Percentiles rank a stretch among this genome's conserved stretches.
These are phyloP conservation scores for Glandiceps talaboti DNA, from an alignment of 53 echinoderm and acorn worm species.

Conservation along the genomic window DNA sequence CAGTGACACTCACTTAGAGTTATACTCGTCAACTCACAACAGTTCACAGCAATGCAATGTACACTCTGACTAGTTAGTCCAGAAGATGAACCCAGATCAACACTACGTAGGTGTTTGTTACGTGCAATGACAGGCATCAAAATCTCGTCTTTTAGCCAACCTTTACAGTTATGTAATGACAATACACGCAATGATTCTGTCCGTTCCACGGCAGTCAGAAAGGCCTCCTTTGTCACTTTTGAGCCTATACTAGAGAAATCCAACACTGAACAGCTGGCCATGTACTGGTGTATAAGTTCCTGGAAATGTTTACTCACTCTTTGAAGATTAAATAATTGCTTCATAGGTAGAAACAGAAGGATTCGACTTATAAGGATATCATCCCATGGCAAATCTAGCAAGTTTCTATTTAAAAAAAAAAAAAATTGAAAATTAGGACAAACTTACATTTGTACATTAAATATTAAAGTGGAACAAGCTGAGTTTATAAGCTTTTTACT, in stretches of 20 bases:
- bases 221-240: conserved; percentile 33
- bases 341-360: conserved; percentile 36
- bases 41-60: conserved; percentile 36
- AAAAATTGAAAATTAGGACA: too few species aligned
- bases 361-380: conserved; percentile 57
- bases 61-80: conserved; percentile 46
- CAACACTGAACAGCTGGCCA: conserved; percentile 22
- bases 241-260: conserved; percentile 27
- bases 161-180: conserved; percentile 32
- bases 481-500: too few species aligned
- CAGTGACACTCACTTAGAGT: conserved; percentile 41
- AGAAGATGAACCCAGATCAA: conserved; percentile 51
- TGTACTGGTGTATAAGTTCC: conserved; percentile 47
- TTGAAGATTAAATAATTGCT: conserved; percentile 59
- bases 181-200: conserved; percentile 34
- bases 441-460: too few species aligned
- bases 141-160: conserved; percentile 56
- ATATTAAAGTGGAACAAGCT: too few species aligned
- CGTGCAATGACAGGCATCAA: conserved; percentile 39
- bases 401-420: background rate
- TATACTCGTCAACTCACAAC: conserved; percentile 36
- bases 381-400: conserved; percentile 78
- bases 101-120: conserved; percentile 29
- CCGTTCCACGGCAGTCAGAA: conserved; percentile 32
- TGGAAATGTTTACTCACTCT: conserved; percentile 37